Evolutionary conservation across 2,888 invertebrate genomes (phyloP).

Genomic region (Sinhomidia bicolor): DNA sequence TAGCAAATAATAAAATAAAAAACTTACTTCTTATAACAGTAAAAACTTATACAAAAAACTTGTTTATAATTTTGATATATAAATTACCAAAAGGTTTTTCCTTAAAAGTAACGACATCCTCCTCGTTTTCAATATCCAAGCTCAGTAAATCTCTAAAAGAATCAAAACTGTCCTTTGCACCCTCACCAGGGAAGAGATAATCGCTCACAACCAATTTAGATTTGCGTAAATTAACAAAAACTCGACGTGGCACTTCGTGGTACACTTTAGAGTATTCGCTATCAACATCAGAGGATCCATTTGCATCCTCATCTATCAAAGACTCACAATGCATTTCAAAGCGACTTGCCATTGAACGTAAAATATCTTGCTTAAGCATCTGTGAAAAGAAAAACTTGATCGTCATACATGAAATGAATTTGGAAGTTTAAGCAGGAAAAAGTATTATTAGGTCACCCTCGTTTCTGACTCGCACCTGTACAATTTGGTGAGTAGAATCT

Average conservation of each 20-base stretch:
- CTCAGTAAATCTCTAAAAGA: slow-evolving; percentile 92
- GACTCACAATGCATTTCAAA: slow-evolving; percentile 97
- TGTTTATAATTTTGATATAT: background rate
- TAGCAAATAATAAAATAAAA: too few relatives aligned
- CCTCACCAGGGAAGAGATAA: slow-evolving; percentile 95
- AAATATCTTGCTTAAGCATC: slow-evolving; percentile 91
- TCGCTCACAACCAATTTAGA: slow-evolving; percentile 89
- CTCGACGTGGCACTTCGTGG: slow-evolving; percentile 94
- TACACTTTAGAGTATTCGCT: slow-evolving; percentile 71
- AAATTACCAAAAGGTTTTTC: slow-evolving; percentile 77
- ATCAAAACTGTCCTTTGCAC: slow-evolving; percentile 89
- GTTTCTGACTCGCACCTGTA: slow-evolving; percentile 43
- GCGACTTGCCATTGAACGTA: slow-evolving; percentile 91
- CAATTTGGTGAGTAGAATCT: slow-evolving; percentile 69
- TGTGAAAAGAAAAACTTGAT: slow-evolving; percentile 78
- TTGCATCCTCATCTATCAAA: slow-evolving; percentile 89
- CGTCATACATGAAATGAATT: slow-evolving; percentile 8
- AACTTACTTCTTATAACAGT: background rate
- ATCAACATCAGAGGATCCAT: slow-evolving; percentile 78
- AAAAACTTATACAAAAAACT: background rate
- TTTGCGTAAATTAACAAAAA: slow-evolving; percentile 88
- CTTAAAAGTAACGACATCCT: slow-evolving; percentile 64
- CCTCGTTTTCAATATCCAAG: slow-evolving; percentile 87
- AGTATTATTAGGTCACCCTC: too few relatives aligned
- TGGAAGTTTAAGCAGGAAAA: background rate